Conservation (phyloP, 2,113 vertebrate genomes). For the Acanthochromis polyacanthus region DNA sequence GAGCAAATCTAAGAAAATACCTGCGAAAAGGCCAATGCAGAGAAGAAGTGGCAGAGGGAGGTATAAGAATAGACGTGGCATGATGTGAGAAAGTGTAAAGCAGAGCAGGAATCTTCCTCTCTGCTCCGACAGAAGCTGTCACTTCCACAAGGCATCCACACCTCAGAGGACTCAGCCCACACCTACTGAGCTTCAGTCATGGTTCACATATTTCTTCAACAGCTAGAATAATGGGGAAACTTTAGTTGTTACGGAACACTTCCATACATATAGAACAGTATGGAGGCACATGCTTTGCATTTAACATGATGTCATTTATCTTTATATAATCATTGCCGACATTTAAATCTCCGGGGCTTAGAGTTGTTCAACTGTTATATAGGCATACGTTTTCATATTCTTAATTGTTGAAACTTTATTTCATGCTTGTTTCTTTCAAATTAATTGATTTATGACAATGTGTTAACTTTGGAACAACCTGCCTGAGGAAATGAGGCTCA, state of each 20-base stretch:
- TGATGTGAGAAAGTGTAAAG: constrained; percentile 22
- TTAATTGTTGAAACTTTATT: no score
- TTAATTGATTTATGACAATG: no score
- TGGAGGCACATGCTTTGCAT: no score
- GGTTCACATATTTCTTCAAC: constrained; percentile 26
- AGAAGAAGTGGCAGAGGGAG: constrained; percentile 12
- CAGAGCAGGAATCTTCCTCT: constrained; percentile 8
- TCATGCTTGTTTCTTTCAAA: no score
- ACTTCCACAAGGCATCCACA: constrained; percentile 20
- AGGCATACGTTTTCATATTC: no score
- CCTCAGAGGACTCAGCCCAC: constrained; percentile 1
- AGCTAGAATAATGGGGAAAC: neutral
- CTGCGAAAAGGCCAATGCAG: constrained; percentile 26
- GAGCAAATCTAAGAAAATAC: constrained; percentile 39
- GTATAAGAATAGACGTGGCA: constrained; percentile 40
- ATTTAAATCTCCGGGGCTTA: constrained; percentile 1
- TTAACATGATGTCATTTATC: no score
- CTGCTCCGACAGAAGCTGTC: constrained; percentile 15
- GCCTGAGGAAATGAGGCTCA: no score
- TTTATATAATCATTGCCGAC: neutral
- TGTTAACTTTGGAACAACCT: no score
- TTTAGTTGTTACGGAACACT: constrained; percentile 10
- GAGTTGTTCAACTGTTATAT: neutral
- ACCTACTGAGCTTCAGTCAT: constrained; percentile 7
- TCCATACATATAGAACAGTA: constrained; percentile 6